phyloP scores from a whole-genome alignment of 2,113 vertebrate species.

The Hipposideros armiger region DNA sequence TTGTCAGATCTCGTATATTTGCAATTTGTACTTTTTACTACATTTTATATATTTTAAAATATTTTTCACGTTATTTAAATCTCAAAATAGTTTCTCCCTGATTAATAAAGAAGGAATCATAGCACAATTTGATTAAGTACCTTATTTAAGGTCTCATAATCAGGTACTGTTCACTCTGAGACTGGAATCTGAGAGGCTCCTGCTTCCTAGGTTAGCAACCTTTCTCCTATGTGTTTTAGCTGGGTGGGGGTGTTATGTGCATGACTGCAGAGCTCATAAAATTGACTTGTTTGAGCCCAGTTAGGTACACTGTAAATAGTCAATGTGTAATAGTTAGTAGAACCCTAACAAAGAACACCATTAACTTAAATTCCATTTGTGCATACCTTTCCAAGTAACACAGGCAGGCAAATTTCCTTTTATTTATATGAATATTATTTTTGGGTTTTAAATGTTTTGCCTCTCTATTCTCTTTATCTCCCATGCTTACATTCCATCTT shows the following conservation, averaged over 20 bases:
- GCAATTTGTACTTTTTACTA: background rate
- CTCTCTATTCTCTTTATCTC: background rate
- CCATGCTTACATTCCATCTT: background rate
- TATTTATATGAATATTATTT: background rate
- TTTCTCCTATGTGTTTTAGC: background rate
- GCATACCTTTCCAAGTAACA: background rate
- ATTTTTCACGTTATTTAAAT: background rate
- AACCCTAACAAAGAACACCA: background rate
- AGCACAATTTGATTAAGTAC: background rate
- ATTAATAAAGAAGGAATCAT: slow-evolving; percentile 22
- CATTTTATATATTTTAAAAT: background rate
- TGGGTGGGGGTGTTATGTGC: background rate
- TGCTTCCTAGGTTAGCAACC: background rate
- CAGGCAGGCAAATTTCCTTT: background rate
- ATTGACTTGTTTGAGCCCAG: background rate
- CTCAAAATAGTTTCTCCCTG: background rate
- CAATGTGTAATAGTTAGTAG: background rate
- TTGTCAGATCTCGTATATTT: background rate
- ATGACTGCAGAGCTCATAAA: background rate
- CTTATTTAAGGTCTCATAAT: background rate
- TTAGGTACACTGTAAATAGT: background rate
- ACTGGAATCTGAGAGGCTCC: background rate
- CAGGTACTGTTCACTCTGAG: background rate
- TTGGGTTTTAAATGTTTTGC: background rate
- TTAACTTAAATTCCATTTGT: background rate